Conservation (phyloP, 2,797 vertebrate species). For the Novumbra hubbsi region DNA sequence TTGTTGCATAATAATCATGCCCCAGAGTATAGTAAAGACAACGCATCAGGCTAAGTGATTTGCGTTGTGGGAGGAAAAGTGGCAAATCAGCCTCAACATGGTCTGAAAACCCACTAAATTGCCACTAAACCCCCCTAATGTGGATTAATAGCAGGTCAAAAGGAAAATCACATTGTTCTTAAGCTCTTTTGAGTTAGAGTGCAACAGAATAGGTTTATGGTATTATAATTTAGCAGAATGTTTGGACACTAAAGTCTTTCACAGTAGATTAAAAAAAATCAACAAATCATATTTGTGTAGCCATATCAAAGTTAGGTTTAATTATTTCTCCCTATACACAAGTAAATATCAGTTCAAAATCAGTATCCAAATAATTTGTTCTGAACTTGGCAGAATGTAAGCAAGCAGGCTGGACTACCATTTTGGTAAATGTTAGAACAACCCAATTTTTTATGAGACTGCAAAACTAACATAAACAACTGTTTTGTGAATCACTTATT, state of each 20-base stretch:
- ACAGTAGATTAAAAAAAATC: neutral
- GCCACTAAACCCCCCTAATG: conserved; percentile 27
- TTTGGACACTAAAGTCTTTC: neutral
- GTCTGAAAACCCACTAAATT: conserved; percentile 14
- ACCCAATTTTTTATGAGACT: too few relatives aligned
- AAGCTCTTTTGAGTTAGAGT: conserved; percentile 18
- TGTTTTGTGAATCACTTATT: too few relatives aligned
- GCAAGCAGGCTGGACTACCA: too few relatives aligned
- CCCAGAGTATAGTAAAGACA: neutral
- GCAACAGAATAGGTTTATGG: conserved; percentile 11
- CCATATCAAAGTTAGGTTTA: neutral
- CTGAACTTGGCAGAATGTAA: too few relatives aligned
- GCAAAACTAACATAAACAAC: too few relatives aligned
- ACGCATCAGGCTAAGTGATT: conserved; percentile 25
- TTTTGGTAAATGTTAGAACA: too few relatives aligned
- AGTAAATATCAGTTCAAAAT: neutral
- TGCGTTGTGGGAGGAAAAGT: conserved; percentile 20
- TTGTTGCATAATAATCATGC: neutral
- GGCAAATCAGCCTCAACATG: conserved; percentile 24
- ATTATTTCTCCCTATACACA: neutral
- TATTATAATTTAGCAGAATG: conserved; percentile 28
- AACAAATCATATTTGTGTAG: neutral
- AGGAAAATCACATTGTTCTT: conserved; percentile 1
- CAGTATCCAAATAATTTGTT: neutral
- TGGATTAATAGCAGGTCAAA: conserved; percentile 43